Evolutionary conservation across 2,888 invertebrate genomes (phyloP), one percentile per base, ranked within the genome.

Genomic region (Falcaria lacertinaria): DNA sequence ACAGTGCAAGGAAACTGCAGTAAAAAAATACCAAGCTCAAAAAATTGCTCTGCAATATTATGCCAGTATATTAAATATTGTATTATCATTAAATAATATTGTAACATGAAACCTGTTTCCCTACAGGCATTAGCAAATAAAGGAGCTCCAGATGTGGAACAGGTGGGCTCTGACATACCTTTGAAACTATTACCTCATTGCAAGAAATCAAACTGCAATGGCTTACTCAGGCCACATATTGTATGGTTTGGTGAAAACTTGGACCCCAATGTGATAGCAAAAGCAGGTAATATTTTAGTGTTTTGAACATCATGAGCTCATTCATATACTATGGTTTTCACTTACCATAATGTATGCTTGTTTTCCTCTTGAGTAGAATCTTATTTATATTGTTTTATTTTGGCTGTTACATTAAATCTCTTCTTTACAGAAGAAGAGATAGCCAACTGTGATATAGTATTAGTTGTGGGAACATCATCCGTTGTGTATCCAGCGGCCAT

Each of bases 191-290:
- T 97, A 37, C 96, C 96, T 4, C 91, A 91, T 56, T 97, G 96
- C 72, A 87, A 85, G 52, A 90, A 90, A 44, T 37, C 68, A 3
- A 59, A 57, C 7, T 97, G 96, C 70, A 82, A 86, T 15, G 93
- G 93, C 0, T 76, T 97, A 33, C 74, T 96, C 8, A 85, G 97
- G 42, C 96, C 97, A 1, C 91, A 95, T 65, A 95, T 97, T 50
- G 94, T 97, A 6, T 97, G 97, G 97, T 97, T 97, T 85, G 96
- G 96, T 2, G 97, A 97, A 86, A 90, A 82, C 54, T 86, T 97
- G 42, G 91, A 96, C 50, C 60, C 82, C 1, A 71, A 84, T 41
- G 90, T 95, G 14, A 68, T 96, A 33, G 65, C 87, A 1, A 86
- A 88, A 76, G 92, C 94, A 50, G 87, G 94, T 94, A 81, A 69